Evolutionary conservation across 2,888 invertebrate genomes (phyloP).

Genomic region (Hetaerina titia): DNA sequence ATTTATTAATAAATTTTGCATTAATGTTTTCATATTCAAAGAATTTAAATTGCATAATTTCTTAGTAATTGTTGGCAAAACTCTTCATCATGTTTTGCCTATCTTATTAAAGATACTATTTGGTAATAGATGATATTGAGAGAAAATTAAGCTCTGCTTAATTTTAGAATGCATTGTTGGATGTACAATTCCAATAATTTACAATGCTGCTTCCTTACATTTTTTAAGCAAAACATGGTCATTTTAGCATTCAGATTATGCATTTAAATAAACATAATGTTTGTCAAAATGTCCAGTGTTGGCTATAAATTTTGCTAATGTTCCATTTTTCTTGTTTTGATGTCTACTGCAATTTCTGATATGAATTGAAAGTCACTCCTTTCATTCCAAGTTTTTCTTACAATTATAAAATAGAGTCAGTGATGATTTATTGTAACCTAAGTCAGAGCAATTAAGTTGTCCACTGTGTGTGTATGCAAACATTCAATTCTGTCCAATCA

Average conservation of each 20-base stretch:
- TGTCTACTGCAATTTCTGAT: too few species aligned
- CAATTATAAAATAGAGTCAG: too few species aligned
- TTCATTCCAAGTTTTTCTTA: too few species aligned
- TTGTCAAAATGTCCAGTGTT: not conserved
- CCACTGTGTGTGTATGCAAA: too few species aligned
- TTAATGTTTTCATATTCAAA: not conserved
- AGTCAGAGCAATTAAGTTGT: too few species aligned
- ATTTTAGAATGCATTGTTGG: not conserved
- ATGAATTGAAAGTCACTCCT: too few species aligned
- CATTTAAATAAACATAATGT: not conserved
- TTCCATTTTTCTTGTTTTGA: too few species aligned
- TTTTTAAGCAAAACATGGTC: not conserved
- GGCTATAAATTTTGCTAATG: not conserved
- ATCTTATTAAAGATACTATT: not conserved
- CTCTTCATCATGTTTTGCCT: not conserved
- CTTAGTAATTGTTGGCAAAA: not conserved
- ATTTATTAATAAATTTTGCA: not conserved
- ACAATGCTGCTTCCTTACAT: not conserved
- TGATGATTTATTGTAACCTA: too few species aligned
- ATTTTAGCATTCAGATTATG: not conserved
- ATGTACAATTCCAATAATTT: not conserved
- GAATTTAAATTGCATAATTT: not conserved
- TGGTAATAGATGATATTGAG: not conserved
- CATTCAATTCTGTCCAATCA: too few species aligned
- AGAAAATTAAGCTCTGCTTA: not conserved